phyloP scores from a whole-genome alignment of 1,140 invertebrate genomes.

The Megalopta genalis region DNA sequence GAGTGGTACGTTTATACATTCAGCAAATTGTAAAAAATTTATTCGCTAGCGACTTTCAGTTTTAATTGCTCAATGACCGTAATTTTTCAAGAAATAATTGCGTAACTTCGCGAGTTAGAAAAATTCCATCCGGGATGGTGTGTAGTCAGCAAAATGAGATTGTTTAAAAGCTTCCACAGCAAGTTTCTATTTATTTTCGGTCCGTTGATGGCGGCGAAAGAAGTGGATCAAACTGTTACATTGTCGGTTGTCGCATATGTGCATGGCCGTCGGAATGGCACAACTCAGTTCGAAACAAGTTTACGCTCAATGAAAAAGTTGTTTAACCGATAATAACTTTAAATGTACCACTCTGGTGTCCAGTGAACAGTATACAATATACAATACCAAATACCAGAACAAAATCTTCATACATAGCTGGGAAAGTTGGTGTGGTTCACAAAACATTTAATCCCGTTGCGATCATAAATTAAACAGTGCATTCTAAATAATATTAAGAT shows the following conservation, averaged over 20 bases:
- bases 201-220: constrained; percentile 16
- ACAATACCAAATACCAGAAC: background rate
- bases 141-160: background rate
- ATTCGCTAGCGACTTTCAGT: too few relatives aligned
- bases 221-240: constrained; percentile 25
- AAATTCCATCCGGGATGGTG: background rate
- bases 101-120: background rate
- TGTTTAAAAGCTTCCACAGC: background rate
- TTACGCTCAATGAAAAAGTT: constrained; percentile 38
- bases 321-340: constrained; percentile 17
- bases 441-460: too few relatives aligned
- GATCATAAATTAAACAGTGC: too few relatives aligned
- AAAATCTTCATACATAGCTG: background rate
- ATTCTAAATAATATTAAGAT: too few relatives aligned
- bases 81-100: too few relatives aligned
- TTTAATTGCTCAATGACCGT: too few relatives aligned
- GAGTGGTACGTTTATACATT: too few relatives aligned
- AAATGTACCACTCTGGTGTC: background rate
- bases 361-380: background rate
- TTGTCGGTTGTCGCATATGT: background rate
- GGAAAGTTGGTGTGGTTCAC: background rate
- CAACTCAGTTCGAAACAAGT: constrained; percentile 18
- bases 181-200: background rate
- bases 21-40: too few relatives aligned
- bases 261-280: constrained; percentile 16